phyloP scores from a whole-genome alignment of 2,888 invertebrate species.

The Antheraea yamamai region DNA sequence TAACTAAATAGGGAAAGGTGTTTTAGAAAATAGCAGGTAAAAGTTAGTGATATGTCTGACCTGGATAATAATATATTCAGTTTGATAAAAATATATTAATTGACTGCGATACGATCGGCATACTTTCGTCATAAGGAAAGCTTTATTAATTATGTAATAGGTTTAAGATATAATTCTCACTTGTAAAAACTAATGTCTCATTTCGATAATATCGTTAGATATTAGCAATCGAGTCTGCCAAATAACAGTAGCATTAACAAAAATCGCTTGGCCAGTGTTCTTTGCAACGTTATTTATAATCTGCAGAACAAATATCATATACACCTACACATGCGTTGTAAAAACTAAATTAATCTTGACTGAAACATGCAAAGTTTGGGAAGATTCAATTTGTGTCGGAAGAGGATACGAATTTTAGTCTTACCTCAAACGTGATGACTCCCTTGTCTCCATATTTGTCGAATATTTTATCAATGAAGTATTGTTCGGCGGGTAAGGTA shows the following conservation, averaged over 20 bases:
- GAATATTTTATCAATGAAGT: slow-evolving; percentile 80
- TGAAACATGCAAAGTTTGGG: neutral
- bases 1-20: slow-evolving; percentile 65
- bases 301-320: slow-evolving; percentile 14
- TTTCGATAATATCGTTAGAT: neutral
- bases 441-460: slow-evolving; percentile 82
- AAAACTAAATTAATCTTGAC: slow-evolving; percentile 1
- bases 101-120: neutral
- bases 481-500: slow-evolving; percentile 66
- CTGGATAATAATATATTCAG: slow-evolving; percentile 12
- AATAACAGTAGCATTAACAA: neutral
- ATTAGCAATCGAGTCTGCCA: slow-evolving; percentile 6
- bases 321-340: slow-evolving; percentile 7
- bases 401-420: slow-evolving; percentile 27
- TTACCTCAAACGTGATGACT: slow-evolving; percentile 81
- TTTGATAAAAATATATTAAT: slow-evolving; percentile 7
- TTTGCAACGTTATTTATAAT: slow-evolving; percentile 15
- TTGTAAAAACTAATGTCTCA: neutral
- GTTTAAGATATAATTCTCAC: neutral
- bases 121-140: neutral
- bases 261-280: neutral
- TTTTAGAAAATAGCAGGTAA: slow-evolving; percentile 45
- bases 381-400: neutral
- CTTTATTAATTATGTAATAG: neutral
- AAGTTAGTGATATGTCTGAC: slow-evolving; percentile 18